phyloP scores from a whole-genome alignment of 2,888 invertebrate species.

The Oscheius sp. region DNA sequence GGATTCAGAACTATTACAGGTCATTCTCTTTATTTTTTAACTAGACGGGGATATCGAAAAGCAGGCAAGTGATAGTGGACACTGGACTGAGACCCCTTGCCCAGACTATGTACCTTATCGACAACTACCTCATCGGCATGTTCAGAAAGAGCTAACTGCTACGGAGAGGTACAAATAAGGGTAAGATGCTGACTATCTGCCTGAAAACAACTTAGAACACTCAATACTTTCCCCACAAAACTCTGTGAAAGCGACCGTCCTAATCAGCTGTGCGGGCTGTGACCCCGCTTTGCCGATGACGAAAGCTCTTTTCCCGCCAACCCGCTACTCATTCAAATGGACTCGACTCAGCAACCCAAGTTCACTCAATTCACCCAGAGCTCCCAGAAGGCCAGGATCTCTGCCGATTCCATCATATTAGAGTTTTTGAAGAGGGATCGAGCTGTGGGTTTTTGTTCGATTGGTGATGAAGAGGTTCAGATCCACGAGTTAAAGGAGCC shows the following conservation, averaged over 20 bases:
- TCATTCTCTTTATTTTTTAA: no score
- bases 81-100: no score
- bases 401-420: constrained; percentile 5
- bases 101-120: no score
- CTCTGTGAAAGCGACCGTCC: neutral
- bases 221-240: no score
- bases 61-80: no score
- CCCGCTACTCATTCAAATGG: neutral
- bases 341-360: neutral
- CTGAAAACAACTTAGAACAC: no score
- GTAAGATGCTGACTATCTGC: no score
- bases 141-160: no score
- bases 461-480: neutral
- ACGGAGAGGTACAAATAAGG: no score
- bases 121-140: no score
- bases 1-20: no score
- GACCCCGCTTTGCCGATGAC: neutral
- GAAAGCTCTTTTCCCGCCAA: neutral
- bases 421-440: neutral
- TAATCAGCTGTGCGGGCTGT: neutral
- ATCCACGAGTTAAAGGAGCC: neutral
- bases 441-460: neutral
- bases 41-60: no score
- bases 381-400: constrained; percentile 6
- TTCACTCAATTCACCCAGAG: neutral